phyloP scores from a whole-genome alignment of 2,888 invertebrate species.

The Homarus gammarus region DNA sequence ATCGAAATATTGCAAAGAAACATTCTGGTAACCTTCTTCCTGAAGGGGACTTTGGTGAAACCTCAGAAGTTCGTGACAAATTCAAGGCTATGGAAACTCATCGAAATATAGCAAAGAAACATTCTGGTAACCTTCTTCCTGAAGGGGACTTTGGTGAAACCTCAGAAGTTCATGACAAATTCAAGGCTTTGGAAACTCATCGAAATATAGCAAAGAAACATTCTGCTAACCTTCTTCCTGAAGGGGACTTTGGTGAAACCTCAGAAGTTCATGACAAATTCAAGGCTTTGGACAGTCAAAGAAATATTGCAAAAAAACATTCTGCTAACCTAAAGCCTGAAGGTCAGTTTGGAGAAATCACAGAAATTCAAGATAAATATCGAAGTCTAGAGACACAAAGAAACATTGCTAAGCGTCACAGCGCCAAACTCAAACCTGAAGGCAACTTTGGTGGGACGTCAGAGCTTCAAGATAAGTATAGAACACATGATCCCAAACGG shows the following conservation, averaged over 20 bases:
- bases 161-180: conserved; percentile 70
- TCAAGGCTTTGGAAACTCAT: conserved; percentile 12
- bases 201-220: conserved; percentile 70
- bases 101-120: conserved; percentile 67
- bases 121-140: conserved; percentile 43
- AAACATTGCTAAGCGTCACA: conserved; percentile 64
- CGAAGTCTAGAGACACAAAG: conserved; percentile 17
- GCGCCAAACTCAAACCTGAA: conserved; percentile 60
- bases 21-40: conserved; percentile 59
- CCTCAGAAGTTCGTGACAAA: conserved; percentile 67
- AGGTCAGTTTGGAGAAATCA: conserved; percentile 62
- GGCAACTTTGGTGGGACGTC: conserved; percentile 57
- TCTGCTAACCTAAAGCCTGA: conserved; percentile 54
- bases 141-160: conserved; percentile 70
- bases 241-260: conserved; percentile 67
- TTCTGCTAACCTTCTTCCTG: conserved; percentile 52
- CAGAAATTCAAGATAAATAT: conserved; percentile 59
- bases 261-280: conserved; percentile 70
- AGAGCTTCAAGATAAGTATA: conserved; percentile 58
- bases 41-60: conserved; percentile 71
- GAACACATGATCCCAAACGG: conserved; percentile 22
- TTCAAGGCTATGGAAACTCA: conserved; percentile 35
- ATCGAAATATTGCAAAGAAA: conserved; percentile 67
- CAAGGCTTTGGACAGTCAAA: conserved; percentile 19
- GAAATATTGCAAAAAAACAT: conserved; percentile 63